Evolutionary conservation across 2,113 vertebrate genomes (phyloP).

Genomic region (Myiopsitta monachus): DNA sequence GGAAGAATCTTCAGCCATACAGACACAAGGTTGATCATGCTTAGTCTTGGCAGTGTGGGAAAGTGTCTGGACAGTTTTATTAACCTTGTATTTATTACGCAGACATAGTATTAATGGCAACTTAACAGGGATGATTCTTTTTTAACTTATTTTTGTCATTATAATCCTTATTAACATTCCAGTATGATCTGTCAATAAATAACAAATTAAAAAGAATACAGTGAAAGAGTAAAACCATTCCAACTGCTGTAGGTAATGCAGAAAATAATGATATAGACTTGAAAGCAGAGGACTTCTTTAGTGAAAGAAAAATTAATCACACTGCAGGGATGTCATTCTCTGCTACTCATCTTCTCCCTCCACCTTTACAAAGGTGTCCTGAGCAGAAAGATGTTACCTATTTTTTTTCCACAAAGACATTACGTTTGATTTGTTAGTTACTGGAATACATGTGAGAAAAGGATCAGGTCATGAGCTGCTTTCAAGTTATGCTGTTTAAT

Average conservation of each 20-base stretch:
- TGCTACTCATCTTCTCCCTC: not conserved
- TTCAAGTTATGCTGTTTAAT: constrained; percentile 33
- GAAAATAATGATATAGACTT: not conserved
- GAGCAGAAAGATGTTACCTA: not conserved
- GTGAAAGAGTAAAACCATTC: not conserved
- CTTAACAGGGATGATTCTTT: not conserved
- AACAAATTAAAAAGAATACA: not conserved
- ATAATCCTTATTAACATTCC: not conserved
- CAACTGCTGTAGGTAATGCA: not conserved
- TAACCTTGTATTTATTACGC: not conserved
- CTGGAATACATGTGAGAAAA: not conserved
- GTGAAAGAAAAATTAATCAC: not conserved
- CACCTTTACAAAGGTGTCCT: not conserved
- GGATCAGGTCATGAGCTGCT: not conserved
- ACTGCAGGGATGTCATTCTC: not conserved
- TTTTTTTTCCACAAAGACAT: not conserved
- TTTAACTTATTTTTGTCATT: not conserved
- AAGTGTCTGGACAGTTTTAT: not conserved
- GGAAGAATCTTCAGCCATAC: not conserved
- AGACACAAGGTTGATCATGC: not conserved
- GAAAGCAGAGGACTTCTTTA: not conserved
- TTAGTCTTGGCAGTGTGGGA: not conserved
- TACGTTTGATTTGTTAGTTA: not conserved
- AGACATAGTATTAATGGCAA: not conserved
- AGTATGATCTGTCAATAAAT: not conserved